Evolutionary conservation across 2,888 invertebrate species (phyloP).

Genomic region (Kryphioiulus occultus): DNA sequence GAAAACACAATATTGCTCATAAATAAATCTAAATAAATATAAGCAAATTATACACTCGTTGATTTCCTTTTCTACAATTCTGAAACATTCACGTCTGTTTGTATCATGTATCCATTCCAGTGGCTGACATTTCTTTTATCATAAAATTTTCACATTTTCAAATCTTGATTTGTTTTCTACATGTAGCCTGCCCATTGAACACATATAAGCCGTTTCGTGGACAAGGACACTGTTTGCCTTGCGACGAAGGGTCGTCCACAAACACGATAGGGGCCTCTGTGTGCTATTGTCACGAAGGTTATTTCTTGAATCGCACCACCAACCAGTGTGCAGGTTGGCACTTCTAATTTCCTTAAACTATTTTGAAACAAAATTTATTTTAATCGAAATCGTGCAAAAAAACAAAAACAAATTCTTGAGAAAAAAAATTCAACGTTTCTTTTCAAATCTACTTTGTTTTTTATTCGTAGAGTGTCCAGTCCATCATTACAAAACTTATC

Average conservation of each 20-base stretch:
- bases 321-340: neutral
- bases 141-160: neutral
- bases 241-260: neutral
- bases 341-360: too few species aligned
- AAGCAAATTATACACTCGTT: too few species aligned
- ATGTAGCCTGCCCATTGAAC: neutral
- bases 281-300: constrained; percentile 9
- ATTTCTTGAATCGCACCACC: neutral
- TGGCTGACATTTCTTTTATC: neutral
- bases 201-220: neutral
- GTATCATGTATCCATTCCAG: too few species aligned
- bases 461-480: neutral
- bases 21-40: too few species aligned
- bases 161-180: neutral
- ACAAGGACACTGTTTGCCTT: neutral
- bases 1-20: too few species aligned
- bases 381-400: neutral
- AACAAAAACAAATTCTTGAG: too few species aligned
- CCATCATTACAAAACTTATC: neutral
- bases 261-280: neutral
- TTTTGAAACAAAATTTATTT: neutral
- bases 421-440: neutral
- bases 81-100: too few species aligned
- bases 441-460: neutral
- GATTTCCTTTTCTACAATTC: too few species aligned